phyloP scores from a whole-genome alignment of 2,113 vertebrate species.

The Thalassoma bifasciatum region DNA sequence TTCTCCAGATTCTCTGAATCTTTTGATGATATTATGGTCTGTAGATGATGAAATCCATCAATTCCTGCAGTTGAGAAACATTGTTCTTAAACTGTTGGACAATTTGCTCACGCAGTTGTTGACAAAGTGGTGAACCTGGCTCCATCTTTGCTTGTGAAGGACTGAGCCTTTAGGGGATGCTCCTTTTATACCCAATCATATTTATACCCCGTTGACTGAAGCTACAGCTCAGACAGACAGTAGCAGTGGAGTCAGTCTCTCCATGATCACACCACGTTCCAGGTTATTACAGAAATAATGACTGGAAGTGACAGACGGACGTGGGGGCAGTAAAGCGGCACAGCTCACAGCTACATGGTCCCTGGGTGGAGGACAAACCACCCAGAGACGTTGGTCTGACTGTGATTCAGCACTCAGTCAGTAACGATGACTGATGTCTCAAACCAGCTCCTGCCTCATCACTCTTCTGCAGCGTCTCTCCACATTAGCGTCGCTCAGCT shows the following conservation, averaged over 20 bases:
- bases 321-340: not conserved
- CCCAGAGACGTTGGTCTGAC: slow-evolving; percentile 13
- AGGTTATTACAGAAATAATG: slow-evolving; percentile 40
- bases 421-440: slow-evolving; percentile 45
- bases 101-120: too few species aligned
- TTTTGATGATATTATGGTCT: too few species aligned
- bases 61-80: too few species aligned
- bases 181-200: too few species aligned
- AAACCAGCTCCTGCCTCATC: slow-evolving; percentile 53
- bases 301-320: slow-evolving; percentile 49
- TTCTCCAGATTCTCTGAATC: too few species aligned
- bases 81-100: too few species aligned
- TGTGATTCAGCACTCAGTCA: slow-evolving; percentile 39
- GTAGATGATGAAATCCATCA: too few species aligned
- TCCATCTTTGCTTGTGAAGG: too few species aligned
- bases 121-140: too few species aligned
- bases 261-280: slow-evolving; percentile 42
- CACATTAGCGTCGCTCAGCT: not conserved
- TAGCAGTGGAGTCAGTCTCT: slow-evolving; percentile 14
- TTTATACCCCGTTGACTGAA: too few species aligned
- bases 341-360: not conserved
- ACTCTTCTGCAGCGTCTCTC: slow-evolving; percentile 21
- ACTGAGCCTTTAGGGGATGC: too few species aligned
- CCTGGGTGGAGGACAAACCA: slow-evolving; percentile 21
- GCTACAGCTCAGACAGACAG: not conserved